Percentiles rank a stretch among this genome's conserved stretches.
Conservation (phyloP, 2,888 invertebrate genomes). For the Tribolium freemani region DNA sequence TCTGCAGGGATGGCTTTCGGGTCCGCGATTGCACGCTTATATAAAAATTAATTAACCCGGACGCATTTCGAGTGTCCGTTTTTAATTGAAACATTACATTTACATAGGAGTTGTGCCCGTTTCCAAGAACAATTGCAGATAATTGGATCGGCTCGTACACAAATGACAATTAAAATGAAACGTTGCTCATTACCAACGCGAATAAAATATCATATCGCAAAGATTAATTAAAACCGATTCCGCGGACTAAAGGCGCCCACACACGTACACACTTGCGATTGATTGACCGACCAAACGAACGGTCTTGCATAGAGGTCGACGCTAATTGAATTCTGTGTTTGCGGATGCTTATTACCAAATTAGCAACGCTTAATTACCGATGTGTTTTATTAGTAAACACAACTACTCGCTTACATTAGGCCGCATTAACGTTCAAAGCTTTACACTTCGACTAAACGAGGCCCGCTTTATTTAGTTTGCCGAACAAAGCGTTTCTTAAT, state of each 20-base stretch:
- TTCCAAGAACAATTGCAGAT: slow-evolving; percentile 51
- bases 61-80: slow-evolving; percentile 40
- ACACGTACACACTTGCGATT: slow-evolving; percentile 9
- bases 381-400: slow-evolving; percentile 69
- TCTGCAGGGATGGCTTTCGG: slow-evolving; percentile 12
- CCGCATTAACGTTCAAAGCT: slow-evolving; percentile 65
- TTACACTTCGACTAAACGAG: slow-evolving; percentile 58
- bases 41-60: slow-evolving; percentile 44
- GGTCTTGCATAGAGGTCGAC: slow-evolving; percentile 54
- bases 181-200: slow-evolving; percentile 48
- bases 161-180: slow-evolving; percentile 50
- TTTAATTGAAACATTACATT: slow-evolving; percentile 48
- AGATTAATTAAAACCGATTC: slow-evolving; percentile 50
- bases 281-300: neutral
- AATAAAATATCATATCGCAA: slow-evolving; percentile 50
- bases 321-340: slow-evolving; percentile 69
- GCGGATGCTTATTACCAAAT: slow-evolving; percentile 69
- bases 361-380: slow-evolving; percentile 69
- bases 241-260: slow-evolving; percentile 25
- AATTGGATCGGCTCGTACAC: slow-evolving; percentile 50
- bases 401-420: slow-evolving; percentile 66
- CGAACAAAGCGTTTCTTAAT: slow-evolving; percentile 53
- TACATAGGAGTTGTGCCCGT: slow-evolving; percentile 41
- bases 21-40: slow-evolving; percentile 23
- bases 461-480: slow-evolving; percentile 59